Conservation (phyloP, 2,797 vertebrate genomes). For the Gallinago nigripennis region DNA sequence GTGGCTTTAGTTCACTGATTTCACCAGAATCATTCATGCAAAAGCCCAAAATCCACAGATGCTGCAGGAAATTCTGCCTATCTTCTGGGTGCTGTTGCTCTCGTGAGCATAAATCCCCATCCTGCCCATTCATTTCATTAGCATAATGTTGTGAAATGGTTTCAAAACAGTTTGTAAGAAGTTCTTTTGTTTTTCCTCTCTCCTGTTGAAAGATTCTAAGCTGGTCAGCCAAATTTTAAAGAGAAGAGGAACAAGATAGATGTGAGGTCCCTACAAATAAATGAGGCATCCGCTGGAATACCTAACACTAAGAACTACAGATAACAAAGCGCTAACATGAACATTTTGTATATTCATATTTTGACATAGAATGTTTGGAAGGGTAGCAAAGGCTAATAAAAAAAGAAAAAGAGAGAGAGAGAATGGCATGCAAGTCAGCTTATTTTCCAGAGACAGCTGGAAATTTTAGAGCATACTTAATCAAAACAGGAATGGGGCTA, state of each 20-base stretch:
- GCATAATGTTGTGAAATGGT: neutral
- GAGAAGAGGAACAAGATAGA: neutral
- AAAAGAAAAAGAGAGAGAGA: neutral
- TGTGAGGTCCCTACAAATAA: neutral
- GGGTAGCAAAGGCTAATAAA: neutral
- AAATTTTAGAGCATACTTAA: slow-evolving; percentile 2
- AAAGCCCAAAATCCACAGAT: neutral
- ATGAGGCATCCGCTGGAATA: neutral
- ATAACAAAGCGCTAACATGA: neutral
- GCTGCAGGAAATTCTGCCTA: neutral
- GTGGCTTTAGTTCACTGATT: neutral
- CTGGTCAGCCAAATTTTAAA: neutral
- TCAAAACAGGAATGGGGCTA: neutral
- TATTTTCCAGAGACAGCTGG: neutral
- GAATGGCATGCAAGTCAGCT: neutral
- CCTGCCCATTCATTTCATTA: neutral
- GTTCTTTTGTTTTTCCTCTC: neutral
- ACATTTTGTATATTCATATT: neutral
- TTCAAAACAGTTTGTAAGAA: neutral
- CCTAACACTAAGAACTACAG: neutral
- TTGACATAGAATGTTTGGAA: neutral
- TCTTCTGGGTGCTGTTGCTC: neutral
- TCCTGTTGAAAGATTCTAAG: neutral
- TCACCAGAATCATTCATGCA: neutral
- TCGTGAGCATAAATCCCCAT: neutral